Base-by-base conservation (phyloP, 2,113 vertebrate species). In the Forbesichthys papilliferus region DNA sequence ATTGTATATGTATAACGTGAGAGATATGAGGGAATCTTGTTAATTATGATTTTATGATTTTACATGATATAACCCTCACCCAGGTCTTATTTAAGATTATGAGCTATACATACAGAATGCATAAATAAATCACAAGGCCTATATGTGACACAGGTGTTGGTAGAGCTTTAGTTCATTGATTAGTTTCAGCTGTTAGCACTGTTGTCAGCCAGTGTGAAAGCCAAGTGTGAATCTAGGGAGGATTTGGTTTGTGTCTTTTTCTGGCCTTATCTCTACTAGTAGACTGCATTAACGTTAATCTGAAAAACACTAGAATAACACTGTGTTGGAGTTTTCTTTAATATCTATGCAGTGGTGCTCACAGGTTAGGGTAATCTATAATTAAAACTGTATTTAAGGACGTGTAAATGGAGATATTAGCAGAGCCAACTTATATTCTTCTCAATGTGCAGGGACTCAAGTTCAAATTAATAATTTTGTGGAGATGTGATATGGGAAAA, bases 331-430 rank as follows among this genome's bases (percentile, higher is more conserved):
- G 67, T 62, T 64, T 61, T 69, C 64, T 74, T 67, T 69, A 66
- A 64, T n/a, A 71, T 73, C 74, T 66, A 53, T 59, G 72, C 77
- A 62, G 60, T 77, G 71, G 67, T 69, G 70, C 75, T 18, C 82
- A 70, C 75, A 85, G 76, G 81, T 85, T 74, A 66, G 74, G 65
- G 77, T 91, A 90, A 91, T 92, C 86, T 91, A 88, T 87, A 89
- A 89, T 92, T 90, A 91, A 88, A 90, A 88, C 80, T 79, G 76
- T 84, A 88, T 90, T 87, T 88, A 86, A 78, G 83, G 77, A 83
- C 83, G 84, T 86, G 83, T 76, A 89, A 87, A 90, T 86, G 83
- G 79, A 79, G 75, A 81, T 84, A 86, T 89, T 85, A 86, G 74
- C 81, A 88, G 82, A 84, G 74, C 73, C 71, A 86, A 90, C 83